phyloP scores from a whole-genome alignment of 2,888 invertebrate species.

The Lasius platythorax region DNA sequence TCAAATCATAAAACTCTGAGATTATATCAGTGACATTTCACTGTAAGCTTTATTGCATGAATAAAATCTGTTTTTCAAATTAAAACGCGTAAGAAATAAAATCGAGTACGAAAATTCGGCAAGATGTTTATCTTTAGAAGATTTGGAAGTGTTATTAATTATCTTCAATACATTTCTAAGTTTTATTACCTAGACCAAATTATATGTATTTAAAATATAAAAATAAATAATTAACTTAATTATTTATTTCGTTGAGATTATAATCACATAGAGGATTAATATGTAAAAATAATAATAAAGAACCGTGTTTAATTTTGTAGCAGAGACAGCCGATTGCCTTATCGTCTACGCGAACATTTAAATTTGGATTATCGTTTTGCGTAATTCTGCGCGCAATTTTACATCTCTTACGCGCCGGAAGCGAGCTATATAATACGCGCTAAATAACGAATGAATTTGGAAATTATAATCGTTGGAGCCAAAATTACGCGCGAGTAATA shows the following conservation, averaged over 20 bases:
- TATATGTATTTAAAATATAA: not conserved
- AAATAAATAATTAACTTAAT: not conserved
- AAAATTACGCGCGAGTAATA: slow-evolving; percentile 22
- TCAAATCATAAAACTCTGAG: not conserved
- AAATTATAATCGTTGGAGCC: not conserved
- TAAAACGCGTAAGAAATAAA: not conserved
- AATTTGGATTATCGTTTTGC: not conserved
- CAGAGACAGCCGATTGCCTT: not conserved
- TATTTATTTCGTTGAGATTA: not conserved
- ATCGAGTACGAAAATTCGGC: not conserved
- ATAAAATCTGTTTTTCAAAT: not conserved
- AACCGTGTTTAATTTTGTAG: not conserved
- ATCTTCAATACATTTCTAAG: not conserved
- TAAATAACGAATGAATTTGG: slow-evolving; percentile 21
- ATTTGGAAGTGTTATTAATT: not conserved
- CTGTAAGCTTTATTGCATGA: not conserved
- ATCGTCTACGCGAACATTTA: not conserved
- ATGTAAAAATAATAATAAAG: not conserved
- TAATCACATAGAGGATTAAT: not conserved
- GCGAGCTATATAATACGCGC: not conserved
- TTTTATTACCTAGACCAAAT: not conserved
- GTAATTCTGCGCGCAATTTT: not conserved
- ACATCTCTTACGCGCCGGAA: not conserved
- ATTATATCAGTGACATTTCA: not conserved
- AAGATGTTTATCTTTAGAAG: not conserved